A percentile compares a stretch with the other conserved stretches of the same genome.
Evolutionary conservation across 2,888 invertebrate genomes (phyloP).

Genomic region (Macrophya alboannulata): DNA sequence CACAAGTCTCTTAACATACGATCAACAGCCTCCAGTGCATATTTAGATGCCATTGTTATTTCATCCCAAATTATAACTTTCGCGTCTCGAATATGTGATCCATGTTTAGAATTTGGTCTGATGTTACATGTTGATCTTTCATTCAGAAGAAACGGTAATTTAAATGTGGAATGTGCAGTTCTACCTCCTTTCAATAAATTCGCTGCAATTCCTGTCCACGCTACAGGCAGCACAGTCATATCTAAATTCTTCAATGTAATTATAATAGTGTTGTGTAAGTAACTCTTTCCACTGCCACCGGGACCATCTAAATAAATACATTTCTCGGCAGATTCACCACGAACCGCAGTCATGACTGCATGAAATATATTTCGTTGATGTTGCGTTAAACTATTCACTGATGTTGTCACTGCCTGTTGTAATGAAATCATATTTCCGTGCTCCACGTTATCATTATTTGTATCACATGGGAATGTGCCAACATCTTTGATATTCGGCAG

Average conservation of each 20-base stretch:
- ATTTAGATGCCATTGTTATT: conserved; percentile 58
- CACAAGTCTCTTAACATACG: conserved; percentile 55
- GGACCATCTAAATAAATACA: conserved; percentile 66
- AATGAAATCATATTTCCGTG: neutral
- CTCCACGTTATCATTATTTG: neutral
- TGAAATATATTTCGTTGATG: neutral
- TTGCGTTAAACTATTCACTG: neutral
- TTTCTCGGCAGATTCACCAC: conserved; percentile 47
- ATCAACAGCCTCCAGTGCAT: conserved; percentile 58
- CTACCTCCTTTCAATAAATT: neutral
- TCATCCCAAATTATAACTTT: conserved; percentile 62
- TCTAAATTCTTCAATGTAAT: conserved; percentile 59
- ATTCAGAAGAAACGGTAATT: conserved; percentile 49
- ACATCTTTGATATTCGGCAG: neutral
- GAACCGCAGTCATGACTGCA: neutral
- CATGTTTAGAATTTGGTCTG: conserved; percentile 35
- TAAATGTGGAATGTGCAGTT: conserved; percentile 40
- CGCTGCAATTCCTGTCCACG: conserved; percentile 16
- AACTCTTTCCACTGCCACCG: conserved; percentile 70
- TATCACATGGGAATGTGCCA: neutral
- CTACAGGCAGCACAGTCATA: neutral
- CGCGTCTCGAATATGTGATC: conserved; percentile 37
- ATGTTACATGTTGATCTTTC: conserved; percentile 56
- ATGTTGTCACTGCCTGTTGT: neutral
- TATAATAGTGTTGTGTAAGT: conserved; percentile 61